Evolutionary conservation across 2,888 invertebrate genomes (phyloP), one percentile per base, ranked within the genome.

Genomic region (Rutpela maculata): DNA sequence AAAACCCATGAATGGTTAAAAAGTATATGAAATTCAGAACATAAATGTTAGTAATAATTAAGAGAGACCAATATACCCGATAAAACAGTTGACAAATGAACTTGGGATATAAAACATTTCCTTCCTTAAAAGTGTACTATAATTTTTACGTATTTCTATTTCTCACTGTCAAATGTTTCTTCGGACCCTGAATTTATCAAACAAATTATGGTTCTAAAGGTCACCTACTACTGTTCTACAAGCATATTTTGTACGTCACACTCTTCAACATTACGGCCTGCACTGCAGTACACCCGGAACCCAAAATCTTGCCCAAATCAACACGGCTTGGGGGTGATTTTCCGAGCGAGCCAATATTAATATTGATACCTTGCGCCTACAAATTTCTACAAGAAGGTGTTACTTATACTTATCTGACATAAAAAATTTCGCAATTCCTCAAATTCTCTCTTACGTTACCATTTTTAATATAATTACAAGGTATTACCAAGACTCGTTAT

Each of bases 401-500:
- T 50, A 50, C 17, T 22, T 18, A 78, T 78, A 78, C 78, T 78
- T 78, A 78, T 78, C 78, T 78, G 73, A 31, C 19, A 15, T 50
- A 67, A 18, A 63, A 76, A 74, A 68, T 72, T 72, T 73, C 59
- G 67, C 56, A 26, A 35, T 75, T 56, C 57, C 65, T 65, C 69
- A 73, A 74, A 63, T 56, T 71, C 43, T 59, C n/a, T 19, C 22
- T 22, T 31, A 26, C 26, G n/a, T 67, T 67, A 31, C 67, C 67
- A 59, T 22, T 18, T 22, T 59, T 12, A 59, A 59, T 15, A 18
- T 59, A 59, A 59, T 18, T 60, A 71, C 38, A 71, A 65, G 79
- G 76, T 79, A 77, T 79, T 79, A 79, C 75, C 77, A 75, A 75
- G 79, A 79, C 79, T 72, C 73, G 73, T 71, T 60, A 75, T 79